Evolutionary conservation across 2,797 vertebrate genomes (phyloP).

Genomic region (Merluccius polli): DNA sequence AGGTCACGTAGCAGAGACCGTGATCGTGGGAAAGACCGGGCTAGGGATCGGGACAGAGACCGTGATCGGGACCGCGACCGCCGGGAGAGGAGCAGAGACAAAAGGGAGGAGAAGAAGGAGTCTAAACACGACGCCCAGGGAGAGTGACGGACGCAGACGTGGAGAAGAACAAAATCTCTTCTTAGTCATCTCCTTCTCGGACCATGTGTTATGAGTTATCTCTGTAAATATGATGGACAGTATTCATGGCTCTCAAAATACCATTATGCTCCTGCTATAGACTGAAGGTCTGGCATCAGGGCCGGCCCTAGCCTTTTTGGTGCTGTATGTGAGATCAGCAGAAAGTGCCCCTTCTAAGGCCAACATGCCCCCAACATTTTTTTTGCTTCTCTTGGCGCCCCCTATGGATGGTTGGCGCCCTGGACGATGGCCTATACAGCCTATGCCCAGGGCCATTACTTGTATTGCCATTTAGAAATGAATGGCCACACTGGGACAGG

Average conservation of each 20-base stretch:
- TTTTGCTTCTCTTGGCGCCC: too few species aligned
- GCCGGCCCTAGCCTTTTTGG: too few species aligned
- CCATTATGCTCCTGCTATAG: slow-evolving; percentile 39
- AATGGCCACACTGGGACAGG: slow-evolving; percentile 50
- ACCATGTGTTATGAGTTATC: slow-evolving; percentile 21
- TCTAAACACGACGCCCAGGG: slow-evolving; percentile 70
- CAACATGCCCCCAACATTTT: too few species aligned
- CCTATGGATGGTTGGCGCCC: too few species aligned
- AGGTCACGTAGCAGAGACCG: slow-evolving; percentile 47
- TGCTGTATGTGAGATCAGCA: too few species aligned
- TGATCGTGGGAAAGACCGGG: slow-evolving; percentile 60
- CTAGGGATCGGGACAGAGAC: slow-evolving; percentile 48
- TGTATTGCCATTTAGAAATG: slow-evolving; percentile 60
- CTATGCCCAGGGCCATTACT: too few species aligned
- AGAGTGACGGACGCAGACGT: slow-evolving; percentile 63
- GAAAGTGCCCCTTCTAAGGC: too few species aligned
- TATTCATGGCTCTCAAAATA: slow-evolving; percentile 49
- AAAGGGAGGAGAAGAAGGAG: slow-evolving; percentile 78
- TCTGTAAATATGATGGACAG: slow-evolving; percentile 46
- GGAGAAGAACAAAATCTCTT: slow-evolving; percentile 60
- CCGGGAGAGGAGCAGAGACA: slow-evolving; percentile 79
- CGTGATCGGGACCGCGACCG: slow-evolving; percentile 69
- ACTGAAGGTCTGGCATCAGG: slow-evolving; percentile 38
- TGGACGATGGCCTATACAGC: too few species aligned
- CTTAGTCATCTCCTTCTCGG: slow-evolving; percentile 49